Evolutionary conservation across 2,888 invertebrate species (phyloP).

Genomic region (Protophormia terraenovae): DNA sequence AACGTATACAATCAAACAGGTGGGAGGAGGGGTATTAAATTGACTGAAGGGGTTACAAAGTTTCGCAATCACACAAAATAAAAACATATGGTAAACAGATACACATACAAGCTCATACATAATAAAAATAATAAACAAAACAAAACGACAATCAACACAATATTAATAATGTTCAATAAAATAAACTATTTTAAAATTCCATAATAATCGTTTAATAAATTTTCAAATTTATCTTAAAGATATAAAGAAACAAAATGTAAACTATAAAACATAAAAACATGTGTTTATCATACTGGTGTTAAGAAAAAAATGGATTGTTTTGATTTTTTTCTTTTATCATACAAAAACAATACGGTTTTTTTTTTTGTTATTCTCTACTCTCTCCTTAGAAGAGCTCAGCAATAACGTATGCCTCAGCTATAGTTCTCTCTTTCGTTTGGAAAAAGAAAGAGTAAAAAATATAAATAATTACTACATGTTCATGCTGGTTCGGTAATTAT

Average conservation of each 20-base stretch:
- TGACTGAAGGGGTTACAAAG: constrained; percentile 4
- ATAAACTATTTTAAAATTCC: background rate
- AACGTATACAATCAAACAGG: constrained; percentile 41
- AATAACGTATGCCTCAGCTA: background rate
- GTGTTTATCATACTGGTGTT: constrained; percentile 51
- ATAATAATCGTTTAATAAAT: background rate
- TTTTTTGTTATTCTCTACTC: constrained; percentile 48
- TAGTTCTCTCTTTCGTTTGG: constrained; percentile 33
- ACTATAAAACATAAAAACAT: constrained; percentile 36
- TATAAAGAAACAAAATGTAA: constrained; percentile 27
- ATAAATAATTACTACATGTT: no score
- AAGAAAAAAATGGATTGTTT: constrained; percentile 56
- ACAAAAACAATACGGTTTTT: constrained; percentile 62
- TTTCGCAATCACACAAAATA: constrained; percentile 5
- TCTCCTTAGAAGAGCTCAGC: constrained; percentile 46
- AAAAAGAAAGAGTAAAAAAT: constrained; percentile 7
- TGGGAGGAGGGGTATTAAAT: background rate
- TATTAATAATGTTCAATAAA: background rate
- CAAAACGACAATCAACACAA: background rate
- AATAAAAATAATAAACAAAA: background rate
- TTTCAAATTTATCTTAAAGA: constrained; percentile 29
- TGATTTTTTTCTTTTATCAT: constrained; percentile 53
- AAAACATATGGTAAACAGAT: constrained; percentile 38
- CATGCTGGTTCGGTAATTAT: background rate
- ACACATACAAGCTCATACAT: background rate